phyloP scores from a whole-genome alignment of 2,113 vertebrate genomes.

The Thalassarche chlororhynchos region DNA sequence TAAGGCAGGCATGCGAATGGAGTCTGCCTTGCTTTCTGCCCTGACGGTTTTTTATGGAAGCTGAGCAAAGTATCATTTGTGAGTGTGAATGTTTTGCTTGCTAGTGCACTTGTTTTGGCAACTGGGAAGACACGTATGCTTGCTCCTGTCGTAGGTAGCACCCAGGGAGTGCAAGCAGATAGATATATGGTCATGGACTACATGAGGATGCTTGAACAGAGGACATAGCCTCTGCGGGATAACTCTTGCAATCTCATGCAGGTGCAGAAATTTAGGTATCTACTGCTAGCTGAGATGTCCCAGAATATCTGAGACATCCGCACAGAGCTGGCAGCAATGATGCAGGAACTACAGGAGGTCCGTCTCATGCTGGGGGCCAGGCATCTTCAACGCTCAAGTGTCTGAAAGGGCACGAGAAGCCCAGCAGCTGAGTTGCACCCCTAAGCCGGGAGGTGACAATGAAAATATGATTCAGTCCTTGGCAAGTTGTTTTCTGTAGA shows the following conservation, averaged over 20 bases:
- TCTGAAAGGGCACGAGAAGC: neutral
- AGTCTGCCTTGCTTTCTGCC: neutral
- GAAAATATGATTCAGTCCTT: neutral
- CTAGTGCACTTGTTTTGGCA: neutral
- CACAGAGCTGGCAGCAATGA: neutral
- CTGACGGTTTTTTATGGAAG: neutral
- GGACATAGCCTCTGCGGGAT: neutral
- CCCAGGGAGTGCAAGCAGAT: neutral
- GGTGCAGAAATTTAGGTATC: neutral
- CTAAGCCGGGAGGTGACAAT: neutral
- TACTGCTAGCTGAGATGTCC: neutral
- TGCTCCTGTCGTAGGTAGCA: neutral
- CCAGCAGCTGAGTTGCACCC: neutral
- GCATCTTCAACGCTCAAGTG: fast-evolving
- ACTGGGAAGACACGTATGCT: neutral
- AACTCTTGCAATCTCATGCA: neutral
- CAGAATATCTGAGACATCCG: neutral
- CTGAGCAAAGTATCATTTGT: neutral
- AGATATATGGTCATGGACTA: neutral
- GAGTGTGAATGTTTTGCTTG: neutral
- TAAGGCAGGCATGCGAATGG: neutral
- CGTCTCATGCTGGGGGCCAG: fast-evolving
- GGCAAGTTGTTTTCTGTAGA: neutral
- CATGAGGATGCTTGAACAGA: neutral
- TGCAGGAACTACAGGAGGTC: neutral